Evolutionary conservation across 2,888 invertebrate species (phyloP).

Genomic region (Podotricha telesiphe): DNA sequence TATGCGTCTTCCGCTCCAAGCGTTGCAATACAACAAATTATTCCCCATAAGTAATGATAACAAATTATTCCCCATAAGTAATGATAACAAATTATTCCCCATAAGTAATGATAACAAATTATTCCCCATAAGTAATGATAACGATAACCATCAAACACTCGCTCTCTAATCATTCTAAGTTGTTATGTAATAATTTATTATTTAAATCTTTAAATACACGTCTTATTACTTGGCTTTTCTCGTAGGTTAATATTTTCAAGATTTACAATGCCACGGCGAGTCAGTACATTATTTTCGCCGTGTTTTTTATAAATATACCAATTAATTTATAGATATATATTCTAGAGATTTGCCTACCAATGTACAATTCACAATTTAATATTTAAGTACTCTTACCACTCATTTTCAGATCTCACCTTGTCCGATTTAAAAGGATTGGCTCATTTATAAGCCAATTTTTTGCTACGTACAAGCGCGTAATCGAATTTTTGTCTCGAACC

Average conservation of each 20-base stretch:
- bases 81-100: conserved; percentile 71
- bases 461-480: conserved; percentile 25
- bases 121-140: conserved; percentile 71
- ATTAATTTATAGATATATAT: conserved; percentile 42
- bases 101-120: conserved; percentile 75
- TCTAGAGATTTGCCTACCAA: conserved; percentile 40
- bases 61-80: conserved; percentile 78
- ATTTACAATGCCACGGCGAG: not conserved
- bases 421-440: conserved; percentile 33
- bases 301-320: conserved; percentile 46
- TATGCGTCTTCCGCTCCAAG: conserved; percentile 76
- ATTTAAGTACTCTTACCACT: conserved; percentile 40
- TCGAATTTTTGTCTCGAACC: conserved; percentile 39
- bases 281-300: conserved; percentile 38
- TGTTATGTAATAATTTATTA: conserved; percentile 59
- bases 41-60: conserved; percentile 70
- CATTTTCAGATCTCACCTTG: conserved; percentile 42
- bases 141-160: conserved; percentile 38
- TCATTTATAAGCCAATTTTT: conserved; percentile 28
- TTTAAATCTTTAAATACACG: not conserved
- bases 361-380: conserved; percentile 52
- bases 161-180: conserved; percentile 57
- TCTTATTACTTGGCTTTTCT: not conserved
- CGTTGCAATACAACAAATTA: conserved; percentile 78
- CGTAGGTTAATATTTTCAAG: not conserved